Evolutionary conservation across 2,113 vertebrate species (phyloP), one percentile per base, ranked within the genome.

Genomic region (Numida meleagris): DNA sequence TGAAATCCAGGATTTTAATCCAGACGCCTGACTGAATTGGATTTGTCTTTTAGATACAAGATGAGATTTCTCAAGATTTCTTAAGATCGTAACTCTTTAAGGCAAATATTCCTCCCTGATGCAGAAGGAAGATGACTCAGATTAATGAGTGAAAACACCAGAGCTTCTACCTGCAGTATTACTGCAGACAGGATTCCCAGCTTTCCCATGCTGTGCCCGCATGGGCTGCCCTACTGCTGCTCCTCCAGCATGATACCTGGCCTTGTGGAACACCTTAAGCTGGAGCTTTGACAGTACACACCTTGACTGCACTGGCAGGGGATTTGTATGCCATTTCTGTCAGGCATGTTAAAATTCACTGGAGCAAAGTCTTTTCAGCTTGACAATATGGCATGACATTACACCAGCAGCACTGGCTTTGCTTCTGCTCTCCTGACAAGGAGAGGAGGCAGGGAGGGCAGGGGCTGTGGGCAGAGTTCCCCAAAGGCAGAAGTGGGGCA

Each of bases 231-330:
- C 61, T 58, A 18, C 19, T 13, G 31, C 42, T 59, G 61, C 31
- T 90, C 38, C 62, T 38, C 31, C 0, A 1, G 33, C 0, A 1
- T 10, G 82, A 65, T 42, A 76, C 36, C 31, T 4, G 2, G 34
- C 29, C 63, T 25, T 36, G 24, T 27, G 42, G 2, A 2, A 27
- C 19, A 43, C 36, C 58, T n/a, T 59, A 12, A 73, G 17, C 20
- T 43, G 71, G 25, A 82, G 1, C 1, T 59, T 63, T 45, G 53
- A 31, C 65, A 19, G 33, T 4, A 51, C 13, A 9, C 15, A 18
- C 10, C 13, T 33, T 20, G 61, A 42, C 87, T 63, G 40, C 11
- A 11, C 24, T 5, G 3, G 24, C 43, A 46, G 59, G 25, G 12
- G 43, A 21, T 27, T 82, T 61, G 48, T 27, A 29, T 2, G 27